A percentile compares a stretch with the other conserved stretches of the same genome.
phyloP scores from a whole-genome alignment of 2,113 vertebrate genomes.

The Motacilla alba region DNA sequence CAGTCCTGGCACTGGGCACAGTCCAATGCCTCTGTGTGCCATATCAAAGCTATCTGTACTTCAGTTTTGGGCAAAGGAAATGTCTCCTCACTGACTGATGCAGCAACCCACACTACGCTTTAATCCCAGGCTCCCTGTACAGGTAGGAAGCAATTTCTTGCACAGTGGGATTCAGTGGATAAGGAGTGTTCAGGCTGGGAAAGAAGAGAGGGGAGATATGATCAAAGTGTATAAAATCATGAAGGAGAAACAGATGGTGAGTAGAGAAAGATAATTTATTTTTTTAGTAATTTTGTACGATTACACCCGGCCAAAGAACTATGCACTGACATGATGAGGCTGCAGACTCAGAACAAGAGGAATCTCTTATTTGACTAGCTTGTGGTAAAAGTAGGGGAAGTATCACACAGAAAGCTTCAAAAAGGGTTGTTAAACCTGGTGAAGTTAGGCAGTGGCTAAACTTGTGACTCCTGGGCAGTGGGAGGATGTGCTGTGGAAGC shows the following conservation, averaged over 20 bases:
- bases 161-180: background rate
- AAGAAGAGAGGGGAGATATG: background rate
- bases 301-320: background rate
- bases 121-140: background rate
- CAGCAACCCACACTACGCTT: background rate
- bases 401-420: background rate
- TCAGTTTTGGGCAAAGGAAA: background rate
- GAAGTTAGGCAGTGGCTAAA: background rate
- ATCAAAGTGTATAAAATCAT: background rate
- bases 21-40: background rate
- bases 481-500: background rate
- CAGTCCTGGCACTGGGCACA: background rate
- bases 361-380: background rate
- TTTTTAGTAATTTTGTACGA: background rate
- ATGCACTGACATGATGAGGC: background rate
- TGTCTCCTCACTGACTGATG: background rate
- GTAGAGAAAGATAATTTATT: background rate
- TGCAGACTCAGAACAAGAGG: background rate
- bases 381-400: background rate
- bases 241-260: background rate
- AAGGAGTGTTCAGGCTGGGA: background rate
- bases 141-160: background rate
- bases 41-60: background rate
- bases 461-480: rapidly evolving
- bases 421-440: background rate